Base-by-base conservation (phyloP, 2,888 invertebrate genomes). In the Rhamnusium bicolor region DNA sequence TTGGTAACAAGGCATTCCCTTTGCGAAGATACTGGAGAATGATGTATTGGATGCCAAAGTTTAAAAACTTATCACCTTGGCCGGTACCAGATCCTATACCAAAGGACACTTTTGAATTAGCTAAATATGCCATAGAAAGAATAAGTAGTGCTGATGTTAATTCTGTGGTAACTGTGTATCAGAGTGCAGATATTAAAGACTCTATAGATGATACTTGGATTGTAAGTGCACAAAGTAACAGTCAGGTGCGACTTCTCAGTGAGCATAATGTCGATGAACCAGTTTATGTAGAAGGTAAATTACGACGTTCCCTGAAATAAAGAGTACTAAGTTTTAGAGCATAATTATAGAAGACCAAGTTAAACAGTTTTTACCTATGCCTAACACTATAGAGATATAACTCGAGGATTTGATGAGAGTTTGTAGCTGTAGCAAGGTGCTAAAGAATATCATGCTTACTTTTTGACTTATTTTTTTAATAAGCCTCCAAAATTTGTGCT, bases 31-130 rank as follows among this genome's bases (percentile, higher is more conserved):
- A 90, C 83, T 93, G 94, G 93, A 90, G 94, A 10, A 94, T 95
- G 94, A 92, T 94, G 92, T 95, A 95, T 83, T 95, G 95, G 95
- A 93, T 95, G 93, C 98, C 98, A 0, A 99, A 99, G 87, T 96
- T 99, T 85, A 95, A 93, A 85, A 93, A 98, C 85, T 87, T 94
- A 0, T 95, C 95, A 69, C 98, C 98, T 0, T 98, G 96, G 94
- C 92, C 92, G 3, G 87, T 95, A 67, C 97, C 96, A 0, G 91
- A 92, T 62, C 91, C 93, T 0, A 85, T 96, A n/a, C 97, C 98
- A 0, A 89, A 90, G 77, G 95, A 96, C 83, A 90, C 92, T 0
- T 87, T 94, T 12, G 94, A 95, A 83, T 86, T 98, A 61, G 98
- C 98, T 0, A 92, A 92, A 84, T 84, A 97, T 69, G 98, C 97